Evolutionary conservation across 1,140 invertebrate species (phyloP).

Genomic region (Orius insidiosus): DNA sequence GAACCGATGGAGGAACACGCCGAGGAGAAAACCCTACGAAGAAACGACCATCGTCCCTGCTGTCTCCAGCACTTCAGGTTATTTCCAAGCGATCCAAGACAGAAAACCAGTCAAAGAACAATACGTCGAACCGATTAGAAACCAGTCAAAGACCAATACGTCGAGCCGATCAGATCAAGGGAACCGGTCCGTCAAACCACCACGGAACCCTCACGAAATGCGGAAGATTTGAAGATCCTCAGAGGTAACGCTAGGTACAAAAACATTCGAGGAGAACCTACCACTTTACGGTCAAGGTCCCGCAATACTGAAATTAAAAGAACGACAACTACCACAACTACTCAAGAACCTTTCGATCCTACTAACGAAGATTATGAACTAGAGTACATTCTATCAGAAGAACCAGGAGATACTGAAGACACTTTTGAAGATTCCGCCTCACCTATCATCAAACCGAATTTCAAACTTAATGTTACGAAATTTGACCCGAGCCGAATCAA

Average conservation of each 20-base stretch:
- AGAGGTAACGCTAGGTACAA: constrained; percentile 3
- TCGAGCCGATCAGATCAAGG: background rate
- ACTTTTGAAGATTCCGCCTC: constrained; percentile 3
- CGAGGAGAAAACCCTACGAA: background rate
- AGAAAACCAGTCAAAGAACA: no score
- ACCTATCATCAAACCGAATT: background rate
- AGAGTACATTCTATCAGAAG: constrained; percentile 11
- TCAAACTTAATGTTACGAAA: background rate
- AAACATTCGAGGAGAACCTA: constrained; percentile 6
- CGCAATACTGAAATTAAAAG: background rate
- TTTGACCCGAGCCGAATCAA: background rate
- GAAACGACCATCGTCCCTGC: constrained; percentile 1
- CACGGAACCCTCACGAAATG: no score
- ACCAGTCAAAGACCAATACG: constrained; percentile 2
- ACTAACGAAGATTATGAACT: constrained; percentile 9
- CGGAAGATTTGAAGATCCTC: no score
- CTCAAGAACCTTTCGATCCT: constrained; percentile 6
- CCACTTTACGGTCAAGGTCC: background rate
- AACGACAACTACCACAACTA: constrained; percentile 8
- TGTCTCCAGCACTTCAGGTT: constrained; percentile 3
- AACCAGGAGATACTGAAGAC: constrained; percentile 6
- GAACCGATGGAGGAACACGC: constrained; percentile 16
- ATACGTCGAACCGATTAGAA: no score
- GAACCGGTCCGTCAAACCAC: background rate
- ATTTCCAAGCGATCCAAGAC: constrained; percentile 8